phyloP scores from a whole-genome alignment of 2,797 vertebrate genomes.

The Acrocephalus scirpaceus region DNA sequence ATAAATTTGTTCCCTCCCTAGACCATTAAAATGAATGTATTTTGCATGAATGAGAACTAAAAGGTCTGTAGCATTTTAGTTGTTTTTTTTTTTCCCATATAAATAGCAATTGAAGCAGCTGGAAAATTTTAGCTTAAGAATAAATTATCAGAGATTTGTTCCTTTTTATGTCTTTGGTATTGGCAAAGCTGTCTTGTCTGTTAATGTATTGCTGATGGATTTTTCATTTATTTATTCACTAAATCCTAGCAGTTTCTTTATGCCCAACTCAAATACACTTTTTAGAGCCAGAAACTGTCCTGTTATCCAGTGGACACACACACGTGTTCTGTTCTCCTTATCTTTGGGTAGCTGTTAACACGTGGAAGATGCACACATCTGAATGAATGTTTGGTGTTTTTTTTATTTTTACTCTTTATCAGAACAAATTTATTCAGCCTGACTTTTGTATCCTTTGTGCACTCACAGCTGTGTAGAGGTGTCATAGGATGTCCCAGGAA shows the following conservation, averaged over 20 bases:
- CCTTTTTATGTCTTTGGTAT: background rate
- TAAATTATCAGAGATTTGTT: slow-evolving; percentile 9
- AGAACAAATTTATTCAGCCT: background rate
- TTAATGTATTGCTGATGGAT: background rate
- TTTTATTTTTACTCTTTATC: background rate
- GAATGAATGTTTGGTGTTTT: background rate
- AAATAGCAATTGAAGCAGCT: background rate
- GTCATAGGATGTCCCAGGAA: background rate
- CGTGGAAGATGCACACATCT: background rate
- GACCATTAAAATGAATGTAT: background rate
- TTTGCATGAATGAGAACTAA: background rate
- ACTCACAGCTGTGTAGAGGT: slow-evolving; percentile 6
- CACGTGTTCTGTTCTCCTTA: background rate
- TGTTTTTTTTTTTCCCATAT: background rate
- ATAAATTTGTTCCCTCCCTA: background rate
- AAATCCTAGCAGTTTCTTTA: background rate
- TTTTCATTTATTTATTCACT: background rate
- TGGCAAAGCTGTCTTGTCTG: background rate
- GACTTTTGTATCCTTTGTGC: background rate
- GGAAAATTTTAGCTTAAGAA: slow-evolving; percentile 12
- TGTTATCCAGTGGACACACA: background rate
- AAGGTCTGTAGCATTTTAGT: background rate
- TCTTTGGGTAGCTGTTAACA: background rate
- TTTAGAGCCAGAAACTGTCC: background rate
- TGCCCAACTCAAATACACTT: background rate